A percentile compares a stretch with the other conserved stretches of the same genome.
Evolutionary conservation across 2,888 invertebrate species (phyloP).

Genomic region (Adelphocoris suturalis): DNA sequence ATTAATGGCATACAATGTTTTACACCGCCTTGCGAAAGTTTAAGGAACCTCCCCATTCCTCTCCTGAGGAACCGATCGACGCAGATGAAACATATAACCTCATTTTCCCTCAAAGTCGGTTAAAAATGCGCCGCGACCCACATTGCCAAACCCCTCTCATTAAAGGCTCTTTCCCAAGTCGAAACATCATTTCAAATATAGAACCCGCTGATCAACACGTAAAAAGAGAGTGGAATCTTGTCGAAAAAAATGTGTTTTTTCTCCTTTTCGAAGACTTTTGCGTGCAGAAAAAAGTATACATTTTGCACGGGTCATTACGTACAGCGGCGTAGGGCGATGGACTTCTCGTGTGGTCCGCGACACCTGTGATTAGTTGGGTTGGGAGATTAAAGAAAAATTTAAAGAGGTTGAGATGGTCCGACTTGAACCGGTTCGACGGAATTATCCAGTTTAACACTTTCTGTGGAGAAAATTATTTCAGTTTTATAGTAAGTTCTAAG

Average conservation of each 20-base stretch:
- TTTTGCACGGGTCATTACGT: slow-evolving; percentile 9
- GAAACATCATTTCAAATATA: slow-evolving; percentile 17
- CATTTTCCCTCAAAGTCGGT: no score
- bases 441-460: slow-evolving; percentile 25
- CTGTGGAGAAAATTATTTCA: slow-evolving; percentile 2
- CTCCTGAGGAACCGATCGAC: no score
- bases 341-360: not conserved
- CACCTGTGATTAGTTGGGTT: slow-evolving; percentile 4
- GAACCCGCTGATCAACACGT: slow-evolving; percentile 6
- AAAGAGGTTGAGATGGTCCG: slow-evolving; percentile 4
- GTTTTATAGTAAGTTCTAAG: not conserved
- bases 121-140: slow-evolving; percentile 16
- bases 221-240: slow-evolving; percentile 6
- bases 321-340: not conserved
- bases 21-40: no score
- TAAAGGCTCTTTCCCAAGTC: not conserved
- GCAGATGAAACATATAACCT: no score
- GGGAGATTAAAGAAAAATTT: not conserved
- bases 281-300: slow-evolving; percentile 2
- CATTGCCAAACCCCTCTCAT: not conserved
- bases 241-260: not conserved
- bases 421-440: slow-evolving; percentile 8
- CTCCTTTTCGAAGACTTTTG: slow-evolving; percentile 4
- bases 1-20: no score
- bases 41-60: no score